Base-by-base conservation (phyloP, 2,888 invertebrate genomes). In the Chirona hameri region DNA sequence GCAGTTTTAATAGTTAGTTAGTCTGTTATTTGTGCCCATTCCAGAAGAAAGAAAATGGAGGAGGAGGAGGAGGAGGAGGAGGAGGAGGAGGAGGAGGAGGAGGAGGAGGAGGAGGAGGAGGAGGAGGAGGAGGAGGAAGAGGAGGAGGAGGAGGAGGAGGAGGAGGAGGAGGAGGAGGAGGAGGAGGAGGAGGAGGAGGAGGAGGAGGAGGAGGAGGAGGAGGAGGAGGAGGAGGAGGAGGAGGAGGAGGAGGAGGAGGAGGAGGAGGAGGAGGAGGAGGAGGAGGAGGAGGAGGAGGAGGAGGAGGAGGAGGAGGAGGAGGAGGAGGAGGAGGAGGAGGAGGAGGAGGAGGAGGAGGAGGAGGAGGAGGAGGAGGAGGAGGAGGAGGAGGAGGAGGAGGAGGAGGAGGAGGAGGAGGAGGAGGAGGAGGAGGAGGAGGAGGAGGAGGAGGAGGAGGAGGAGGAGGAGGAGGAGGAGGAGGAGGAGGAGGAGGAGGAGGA, bases 321-420 rank as follows among this genome's bases (percentile, higher is more conserved):
- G 57, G 83, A 72, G 72, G 81, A 69, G 81, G 57, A 21, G 39
- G 24, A 24, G n/a, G 79, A 57, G 79, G 55, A 52, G 29, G 65
- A 57, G 81, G 65, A 29, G 52, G 21, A 10, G 82, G 76, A 55
- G 7, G 39, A 39, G 39, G 4, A 39, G 39, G 4, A 39, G 39
- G 39, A 83, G 79, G 72, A 81, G 57, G 83, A 72, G 72, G 81
- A 69, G 81, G 57, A 21, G 39, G 24, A 24, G n/a, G 79, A 57
- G 79, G 55, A 52, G 29, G 65, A 57, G 81, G 65, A 29, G 52
- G 21, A 10, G 82, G 76, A 55, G 7, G 39, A 39, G 39, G 4
- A 39, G 39, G 4, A 39, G 39, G 39, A 83, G 79, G 72, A 81
- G 57, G 83, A 72, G 72, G 81, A 69, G 81, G 57, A 21, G 39